Conservation (phyloP, 2,797 vertebrate species). For the Channa striata region DNA sequence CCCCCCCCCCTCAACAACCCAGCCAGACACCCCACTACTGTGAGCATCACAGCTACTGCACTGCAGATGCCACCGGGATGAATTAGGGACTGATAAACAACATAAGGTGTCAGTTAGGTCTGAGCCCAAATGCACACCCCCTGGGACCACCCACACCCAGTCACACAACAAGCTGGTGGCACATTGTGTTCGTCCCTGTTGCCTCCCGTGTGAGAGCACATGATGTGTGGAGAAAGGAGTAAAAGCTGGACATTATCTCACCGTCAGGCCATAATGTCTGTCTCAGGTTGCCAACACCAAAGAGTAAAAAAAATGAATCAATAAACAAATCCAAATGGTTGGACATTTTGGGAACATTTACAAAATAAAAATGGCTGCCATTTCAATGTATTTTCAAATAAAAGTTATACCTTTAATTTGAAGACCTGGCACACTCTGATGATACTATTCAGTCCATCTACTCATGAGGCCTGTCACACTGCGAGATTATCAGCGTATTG, state of each 20-base stretch:
- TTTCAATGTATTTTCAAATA: too few relatives aligned
- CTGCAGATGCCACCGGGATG: constrained; percentile 64
- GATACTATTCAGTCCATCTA: neutral
- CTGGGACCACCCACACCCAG: constrained; percentile 56
- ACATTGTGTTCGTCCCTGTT: constrained; percentile 3
- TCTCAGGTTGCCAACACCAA: too few relatives aligned
- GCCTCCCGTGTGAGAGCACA: constrained; percentile 1
- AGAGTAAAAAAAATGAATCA: too few relatives aligned
- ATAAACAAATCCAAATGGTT: neutral
- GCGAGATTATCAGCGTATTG: neutral
- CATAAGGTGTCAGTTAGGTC: constrained; percentile 64
- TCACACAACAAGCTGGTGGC: constrained; percentile 27
- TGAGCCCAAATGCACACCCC: constrained; percentile 42
- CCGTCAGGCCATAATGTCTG: constrained; percentile 9
- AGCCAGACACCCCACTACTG: constrained; percentile 32
- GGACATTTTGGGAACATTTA: neutral
- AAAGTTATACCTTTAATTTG: neutral
- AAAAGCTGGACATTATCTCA: neutral
- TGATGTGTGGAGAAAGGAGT: neutral
- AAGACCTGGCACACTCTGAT: neutral
- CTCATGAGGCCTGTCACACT: neutral
- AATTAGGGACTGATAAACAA: constrained; percentile 68
- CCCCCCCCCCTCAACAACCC: constrained; percentile 30
- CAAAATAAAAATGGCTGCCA: too few relatives aligned
- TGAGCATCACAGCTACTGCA: constrained; percentile 26